Evolutionary conservation across 1,140 invertebrate genomes (phyloP), one percentile per base, ranked within the genome.

Genomic region (Drosophila subpulchrella): DNA sequence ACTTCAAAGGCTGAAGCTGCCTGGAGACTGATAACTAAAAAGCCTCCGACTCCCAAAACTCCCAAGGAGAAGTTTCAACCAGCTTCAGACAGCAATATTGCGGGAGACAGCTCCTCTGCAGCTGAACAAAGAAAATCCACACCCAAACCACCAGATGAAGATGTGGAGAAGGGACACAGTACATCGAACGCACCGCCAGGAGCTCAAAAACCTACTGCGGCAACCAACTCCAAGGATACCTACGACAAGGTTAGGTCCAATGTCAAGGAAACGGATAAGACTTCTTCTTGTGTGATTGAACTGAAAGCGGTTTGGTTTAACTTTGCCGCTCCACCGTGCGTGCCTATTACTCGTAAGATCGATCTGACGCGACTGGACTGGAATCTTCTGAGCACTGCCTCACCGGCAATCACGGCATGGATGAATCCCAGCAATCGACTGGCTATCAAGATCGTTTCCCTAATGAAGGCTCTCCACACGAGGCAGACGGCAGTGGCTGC

Each of bases 361-460:
- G 98, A 99, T 92, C 98, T 97, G 86, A 99, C 98, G 0, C 95
- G 96, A 79, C 93, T 98, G 61, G 98, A 99, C 92, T 99, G 98
- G 98, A 99, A 99, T 93, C 93, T 99, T 17, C 92, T 99, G 24
- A 98, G 97, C 92, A 99, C 98, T 6, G 97, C 97, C 7, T 98
- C 97, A 0, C 98, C 98, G 0, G 97, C 98, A 0, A 99, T 99
- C 63, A 98, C 98, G 91, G 97, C 98, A 0, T 99, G 98, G 98
- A 96, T 99, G 95, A 99, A 98, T 94, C 97, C 98, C 0, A 96
- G 96, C 86, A 98, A 99, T 93, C 94, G 97, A 27, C 94, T 98
- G 42, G 96, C 97, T 51, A 96, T 97, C 36, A 94, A 96, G 57
- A 95, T 97, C 39, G 95, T 97, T 24, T 95, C 97, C 58, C 94